Base-by-base conservation (phyloP, 2,797 vertebrate species). In the Rhinella marina region DNA sequence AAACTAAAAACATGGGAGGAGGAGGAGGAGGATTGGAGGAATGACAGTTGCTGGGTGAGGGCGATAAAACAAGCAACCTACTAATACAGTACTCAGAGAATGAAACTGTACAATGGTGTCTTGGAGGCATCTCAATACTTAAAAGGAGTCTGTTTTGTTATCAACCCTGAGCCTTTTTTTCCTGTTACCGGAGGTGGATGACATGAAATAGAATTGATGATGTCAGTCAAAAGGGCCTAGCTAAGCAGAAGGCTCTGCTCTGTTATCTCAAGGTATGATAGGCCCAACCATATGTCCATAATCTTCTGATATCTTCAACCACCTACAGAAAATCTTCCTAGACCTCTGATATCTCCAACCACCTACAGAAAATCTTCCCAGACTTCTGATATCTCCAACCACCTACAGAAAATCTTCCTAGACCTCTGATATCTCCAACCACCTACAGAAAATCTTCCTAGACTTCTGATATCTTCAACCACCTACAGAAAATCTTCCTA, bases 231-330 rank as follows among this genome's bases (percentile, higher is more conserved):
- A 96, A 94, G 93, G 93, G 12, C 94, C 76, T 19, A 48, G 94
- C 94, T 94, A 95, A 95, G 94, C 93, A 96, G 95, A 96, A 96
- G 94, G 95, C 95, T 93, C 93, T 92, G 93, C 95, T 96, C 96
- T 96, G 95, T 96, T 96, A 96, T 95, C 95, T 95, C 94, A 95
- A 96, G 95, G 95, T 96, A 95, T 95, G 95, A 96, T 96, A 95
- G 94, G 94, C 94, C 92, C 88, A 91, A 94, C 95, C 95, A 96
- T 96, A 95, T 96, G 95, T 94, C 94, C 94, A 92, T 96, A 96
- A 96, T 96, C 95, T 94, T 93, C 93, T 94, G 94, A 94, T 95
- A 96, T 94, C 95, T 96, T 91, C 94, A 92, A 95, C 95, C 95
- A 97, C 95, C 96, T 96, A 96, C 95, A 95, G 95, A 93, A 95